Conservation (phyloP, 1,140 invertebrate species). For the Bombus waltoni region DNA sequence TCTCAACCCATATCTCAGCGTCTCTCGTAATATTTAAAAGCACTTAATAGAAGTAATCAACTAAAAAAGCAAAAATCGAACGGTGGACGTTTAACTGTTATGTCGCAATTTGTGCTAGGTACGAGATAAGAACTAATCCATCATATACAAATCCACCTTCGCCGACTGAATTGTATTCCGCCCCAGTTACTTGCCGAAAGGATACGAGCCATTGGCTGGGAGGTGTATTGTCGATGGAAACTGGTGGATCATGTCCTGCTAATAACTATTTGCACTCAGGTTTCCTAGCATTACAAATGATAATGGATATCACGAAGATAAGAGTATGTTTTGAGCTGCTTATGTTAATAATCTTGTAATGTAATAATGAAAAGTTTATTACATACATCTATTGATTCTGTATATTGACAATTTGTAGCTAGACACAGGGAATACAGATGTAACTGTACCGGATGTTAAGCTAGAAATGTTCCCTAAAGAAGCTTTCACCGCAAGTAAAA, state of each 20-base stretch:
- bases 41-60: neutral
- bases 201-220: conserved; percentile 85
- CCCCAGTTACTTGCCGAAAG: conserved; percentile 87
- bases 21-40: conserved; percentile 83
- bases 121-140: conserved; percentile 89
- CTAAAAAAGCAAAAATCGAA: neutral
- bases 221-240: conserved; percentile 85
- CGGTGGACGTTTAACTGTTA: neutral
- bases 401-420: conserved; percentile 78
- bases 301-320: conserved; percentile 89
- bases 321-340: conserved; percentile 78
- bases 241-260: conserved; percentile 87
- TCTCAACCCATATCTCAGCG: conserved; percentile 81
- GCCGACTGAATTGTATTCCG: conserved; percentile 85
- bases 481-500: conserved; percentile 85
- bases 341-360: neutral
- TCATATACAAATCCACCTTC: conserved; percentile 85
- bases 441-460: conserved; percentile 85
- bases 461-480: conserved; percentile 89
- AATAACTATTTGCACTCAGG: conserved; percentile 90
- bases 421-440: conserved; percentile 83
- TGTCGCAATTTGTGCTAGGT: conserved; percentile 77
- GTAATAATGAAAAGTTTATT: neutral
- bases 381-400: neutral
- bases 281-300: conserved; percentile 88